phyloP scores from a whole-genome alignment of 2,113 vertebrate species.

The Dipodomys ordii region DNA sequence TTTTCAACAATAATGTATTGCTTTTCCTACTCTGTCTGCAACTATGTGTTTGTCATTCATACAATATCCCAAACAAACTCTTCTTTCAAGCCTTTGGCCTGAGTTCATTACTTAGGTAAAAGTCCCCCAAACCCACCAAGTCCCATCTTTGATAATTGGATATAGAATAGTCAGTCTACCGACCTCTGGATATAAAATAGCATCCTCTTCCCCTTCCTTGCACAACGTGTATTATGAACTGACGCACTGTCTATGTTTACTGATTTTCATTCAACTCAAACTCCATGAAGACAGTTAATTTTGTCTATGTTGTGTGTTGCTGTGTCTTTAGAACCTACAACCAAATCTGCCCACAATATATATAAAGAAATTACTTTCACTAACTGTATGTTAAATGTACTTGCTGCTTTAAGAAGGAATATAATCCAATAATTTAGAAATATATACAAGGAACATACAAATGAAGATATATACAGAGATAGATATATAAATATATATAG shows the following conservation, averaged over 20 bases:
- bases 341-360: background rate
- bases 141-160: background rate
- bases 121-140: background rate
- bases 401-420: background rate
- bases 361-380: background rate
- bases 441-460: background rate
- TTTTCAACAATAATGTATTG: background rate
- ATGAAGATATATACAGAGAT: background rate
- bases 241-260: background rate
- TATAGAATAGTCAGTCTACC: too few relatives aligned
- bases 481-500: too few relatives aligned
- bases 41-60: background rate
- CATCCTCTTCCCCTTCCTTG: background rate
- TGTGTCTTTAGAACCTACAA: background rate
- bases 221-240: background rate
- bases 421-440: conserved; percentile 32
- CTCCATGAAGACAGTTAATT: background rate
- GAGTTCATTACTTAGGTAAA: too few relatives aligned
- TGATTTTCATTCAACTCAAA: background rate
- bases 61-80: background rate
- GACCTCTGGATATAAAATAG: background rate
- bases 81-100: background rate
- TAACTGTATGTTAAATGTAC: background rate
- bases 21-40: too few relatives aligned
- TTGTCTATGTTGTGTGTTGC: background rate